Base-by-base conservation (phyloP, 2,888 invertebrate genomes). In the Zhuqinia jingwanae region DNA sequence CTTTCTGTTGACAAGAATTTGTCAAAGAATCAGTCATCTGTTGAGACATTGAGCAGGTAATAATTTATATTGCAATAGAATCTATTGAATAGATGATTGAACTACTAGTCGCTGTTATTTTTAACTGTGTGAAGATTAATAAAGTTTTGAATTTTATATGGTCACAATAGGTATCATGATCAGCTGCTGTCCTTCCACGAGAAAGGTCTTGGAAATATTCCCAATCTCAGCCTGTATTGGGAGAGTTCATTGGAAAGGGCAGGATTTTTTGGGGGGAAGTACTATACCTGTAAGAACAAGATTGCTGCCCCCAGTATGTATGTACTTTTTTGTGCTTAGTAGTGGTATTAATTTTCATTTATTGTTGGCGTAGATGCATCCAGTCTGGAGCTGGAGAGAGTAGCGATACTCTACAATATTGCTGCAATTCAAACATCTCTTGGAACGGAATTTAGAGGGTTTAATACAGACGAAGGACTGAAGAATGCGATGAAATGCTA, bases 181-280 rank as follows among this genome's bases (percentile, higher is more conserved):
- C 99, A 99, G 93, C 94, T 99, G 85, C 95, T 95, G 90, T 95
- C 97, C 5, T 94, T 99, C 92, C 98, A 99, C 93, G 94, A 95
- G 85, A 99, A 99, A 93, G 95, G 99, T 89, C 97, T 99, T 0
- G 95, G 97, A 1, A 95, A 97, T 91, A 98, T 99, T 93, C 95
- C 99, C 80, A 81, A 80, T 42, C 53, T 88, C 0, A 96, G 96
- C 92, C 96, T 98, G 89, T 97, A 99, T 93, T 99, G 99, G 99
- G 98, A 98, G 93, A 99, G 99, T 95, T 99, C 99, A 0, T 99
- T 99, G 92, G 98, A 99, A 92, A 97, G 97, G 92, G 97, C 97
- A 80, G 96, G 97, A 11, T 95, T 99, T 91, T 98, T 99, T 93
- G 97, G 97, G 88, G 97, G 97, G 88, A 95, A 97, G 92, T 96